phyloP scores from a whole-genome alignment of 2,888 invertebrate genomes.

The Melanostoma scalare region DNA sequence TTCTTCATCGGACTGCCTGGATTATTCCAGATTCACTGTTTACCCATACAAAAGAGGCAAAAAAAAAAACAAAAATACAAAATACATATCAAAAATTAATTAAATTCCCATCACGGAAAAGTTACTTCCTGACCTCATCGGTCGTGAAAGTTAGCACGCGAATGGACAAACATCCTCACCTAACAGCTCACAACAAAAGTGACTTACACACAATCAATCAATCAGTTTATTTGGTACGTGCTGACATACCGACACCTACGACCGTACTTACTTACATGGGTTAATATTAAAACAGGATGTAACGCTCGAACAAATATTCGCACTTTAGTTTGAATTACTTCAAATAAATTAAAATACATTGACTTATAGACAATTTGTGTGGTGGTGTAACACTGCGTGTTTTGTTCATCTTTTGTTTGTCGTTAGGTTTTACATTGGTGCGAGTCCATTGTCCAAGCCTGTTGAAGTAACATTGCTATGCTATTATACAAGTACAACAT shows the following conservation, averaged over 20 bases:
- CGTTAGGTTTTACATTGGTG: not conserved
- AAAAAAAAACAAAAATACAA: not conserved
- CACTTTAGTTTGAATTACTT: constrained; percentile 58
- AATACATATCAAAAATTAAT: constrained; percentile 36
- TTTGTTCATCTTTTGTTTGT: constrained; percentile 11
- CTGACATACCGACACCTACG: constrained; percentile 23
- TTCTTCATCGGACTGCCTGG: constrained; percentile 6
- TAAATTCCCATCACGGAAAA: constrained; percentile 41
- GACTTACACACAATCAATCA: constrained; percentile 58
- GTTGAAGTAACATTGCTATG: not conserved
- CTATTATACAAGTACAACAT: not conserved
- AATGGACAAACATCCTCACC: not conserved
- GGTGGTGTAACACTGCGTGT: not conserved
- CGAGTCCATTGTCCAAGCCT: constrained; percentile 14
- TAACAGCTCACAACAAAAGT: not conserved
- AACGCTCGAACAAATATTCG: constrained; percentile 64
- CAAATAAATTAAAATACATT: constrained; percentile 65
- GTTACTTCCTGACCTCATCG: constrained; percentile 3
- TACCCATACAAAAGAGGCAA: not conserved
- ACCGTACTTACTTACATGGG: constrained; percentile 21
- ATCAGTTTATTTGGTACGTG: constrained; percentile 40
- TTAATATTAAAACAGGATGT: constrained; percentile 61
- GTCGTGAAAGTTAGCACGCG: constrained; percentile 6
- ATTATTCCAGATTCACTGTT: constrained; percentile 23
- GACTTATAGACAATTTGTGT: constrained; percentile 20